phyloP scores from a whole-genome alignment of 1,140 invertebrate species.

The Meteorus sp. region DNA sequence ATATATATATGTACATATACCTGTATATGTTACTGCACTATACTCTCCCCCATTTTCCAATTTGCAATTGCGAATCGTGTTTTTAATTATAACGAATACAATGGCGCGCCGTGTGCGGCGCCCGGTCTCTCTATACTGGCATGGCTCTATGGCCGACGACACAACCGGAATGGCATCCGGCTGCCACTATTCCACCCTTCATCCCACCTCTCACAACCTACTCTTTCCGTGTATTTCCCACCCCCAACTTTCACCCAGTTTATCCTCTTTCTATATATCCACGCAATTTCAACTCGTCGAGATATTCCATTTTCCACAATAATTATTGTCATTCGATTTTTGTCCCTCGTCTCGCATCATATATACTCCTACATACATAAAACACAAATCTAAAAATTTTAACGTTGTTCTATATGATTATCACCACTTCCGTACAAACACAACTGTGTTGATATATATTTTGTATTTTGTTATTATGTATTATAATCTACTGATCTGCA shows the following conservation, averaged over 20 bases:
- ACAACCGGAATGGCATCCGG: slow-evolving; percentile 57
- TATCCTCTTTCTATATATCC: slow-evolving; percentile 1
- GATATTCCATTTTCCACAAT: slow-evolving; percentile 59
- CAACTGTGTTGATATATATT: background rate
- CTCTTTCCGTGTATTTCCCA: slow-evolving; percentile 8
- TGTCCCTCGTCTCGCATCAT: slow-evolving; percentile 31
- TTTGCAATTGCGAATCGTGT: slow-evolving; percentile 62
- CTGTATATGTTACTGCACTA: too few relatives aligned
- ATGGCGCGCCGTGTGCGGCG: slow-evolving; percentile 42
- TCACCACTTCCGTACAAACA: background rate
- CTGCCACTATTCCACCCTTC: slow-evolving; percentile 31
- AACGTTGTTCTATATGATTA: slow-evolving; percentile 2
- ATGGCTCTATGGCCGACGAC: slow-evolving; percentile 36
- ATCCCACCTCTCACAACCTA: slow-evolving; percentile 39
- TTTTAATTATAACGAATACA: slow-evolving; percentile 63
- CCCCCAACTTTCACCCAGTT: background rate
- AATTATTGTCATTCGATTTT: slow-evolving; percentile 58
- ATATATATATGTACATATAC: too few relatives aligned
- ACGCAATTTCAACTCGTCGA: slow-evolving; percentile 37
- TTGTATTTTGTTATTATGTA: slow-evolving; percentile 10
- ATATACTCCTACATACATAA: slow-evolving; percentile 6
- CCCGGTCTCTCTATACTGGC: slow-evolving; percentile 6
- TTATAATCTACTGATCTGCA: background rate
- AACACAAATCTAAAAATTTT: slow-evolving; percentile 25
- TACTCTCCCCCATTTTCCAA: slow-evolving; percentile 56